Conservation (phyloP, 2,113 vertebrate genomes). For the Mastomys coucha region DNA sequence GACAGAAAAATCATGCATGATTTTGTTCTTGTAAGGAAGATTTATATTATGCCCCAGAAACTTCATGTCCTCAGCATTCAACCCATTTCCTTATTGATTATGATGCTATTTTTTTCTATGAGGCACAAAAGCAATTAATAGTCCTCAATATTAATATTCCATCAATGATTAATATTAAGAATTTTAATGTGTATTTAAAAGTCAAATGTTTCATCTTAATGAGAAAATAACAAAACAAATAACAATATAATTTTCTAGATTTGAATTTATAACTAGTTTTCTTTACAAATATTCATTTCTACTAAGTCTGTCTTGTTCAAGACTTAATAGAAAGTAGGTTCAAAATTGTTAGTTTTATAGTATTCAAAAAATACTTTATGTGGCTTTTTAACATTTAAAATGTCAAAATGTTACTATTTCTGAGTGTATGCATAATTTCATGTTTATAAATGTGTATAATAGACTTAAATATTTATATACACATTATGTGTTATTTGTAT, state of each 20-base stretch:
- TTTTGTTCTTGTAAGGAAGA: slow-evolving; percentile 46
- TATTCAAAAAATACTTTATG: background rate
- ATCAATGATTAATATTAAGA: slow-evolving; percentile 12
- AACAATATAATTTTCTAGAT: background rate
- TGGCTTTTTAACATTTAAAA: background rate
- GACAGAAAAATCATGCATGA: slow-evolving; percentile 60
- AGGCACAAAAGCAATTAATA: slow-evolving; percentile 71
- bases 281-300: background rate
- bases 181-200: background rate
- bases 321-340: background rate
- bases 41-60: slow-evolving; percentile 56
- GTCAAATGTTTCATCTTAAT: background rate
- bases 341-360: background rate
- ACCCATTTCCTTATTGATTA: slow-evolving; percentile 72
- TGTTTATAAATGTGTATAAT: background rate
- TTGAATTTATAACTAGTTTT: background rate
- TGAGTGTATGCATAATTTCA: background rate
- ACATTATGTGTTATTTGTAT: background rate
- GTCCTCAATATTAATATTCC: background rate
- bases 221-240: slow-evolving; percentile 13
- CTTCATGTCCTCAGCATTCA: slow-evolving; percentile 60
- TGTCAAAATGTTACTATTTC: background rate
- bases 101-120: slow-evolving; percentile 60
- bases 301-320: background rate
- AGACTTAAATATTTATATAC: background rate